phyloP scores from a whole-genome alignment of 1,140 invertebrate genomes.

The Drosophila gunungcola region DNA sequence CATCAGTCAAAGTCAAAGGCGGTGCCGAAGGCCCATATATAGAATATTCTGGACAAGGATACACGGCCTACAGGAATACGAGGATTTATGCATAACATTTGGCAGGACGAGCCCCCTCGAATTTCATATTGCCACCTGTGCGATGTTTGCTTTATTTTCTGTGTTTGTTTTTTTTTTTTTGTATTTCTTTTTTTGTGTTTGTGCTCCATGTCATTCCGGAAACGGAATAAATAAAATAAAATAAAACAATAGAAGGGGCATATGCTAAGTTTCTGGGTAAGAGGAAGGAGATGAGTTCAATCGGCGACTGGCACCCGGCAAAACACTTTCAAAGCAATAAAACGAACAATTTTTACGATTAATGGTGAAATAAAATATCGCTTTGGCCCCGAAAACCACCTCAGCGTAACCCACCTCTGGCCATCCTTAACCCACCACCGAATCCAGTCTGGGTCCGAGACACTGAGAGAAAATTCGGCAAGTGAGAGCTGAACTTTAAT shows the following conservation, averaged over 20 bases:
- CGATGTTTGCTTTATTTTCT: conserved; percentile 7
- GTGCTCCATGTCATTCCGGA: conserved; percentile 1
- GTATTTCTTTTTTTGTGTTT: background rate
- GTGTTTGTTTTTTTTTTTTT: background rate
- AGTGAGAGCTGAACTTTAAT: too few relatives aligned
- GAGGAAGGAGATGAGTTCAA: conserved; percentile 25
- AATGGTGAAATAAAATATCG: conserved; percentile 72
- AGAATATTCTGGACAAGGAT: conserved; percentile 15
- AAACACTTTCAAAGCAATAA: conserved; percentile 70
- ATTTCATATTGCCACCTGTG: conserved; percentile 13
- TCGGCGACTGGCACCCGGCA: conserved; percentile 25
- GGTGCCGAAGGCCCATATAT: conserved; percentile 3
- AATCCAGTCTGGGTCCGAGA: background rate
- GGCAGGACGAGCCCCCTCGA: background rate
- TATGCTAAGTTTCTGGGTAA: conserved; percentile 54
- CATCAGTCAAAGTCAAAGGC: conserved; percentile 18
- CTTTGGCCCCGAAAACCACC: conserved; percentile 11
- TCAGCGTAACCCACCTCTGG: conserved; percentile 14
- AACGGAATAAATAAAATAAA: conserved; percentile 10
- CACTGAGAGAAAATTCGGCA: conserved; percentile 6
- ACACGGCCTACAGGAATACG: conserved; percentile 5
- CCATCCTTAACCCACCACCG: background rate
- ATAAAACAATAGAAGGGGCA: conserved; percentile 30
- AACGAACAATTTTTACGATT: conserved; percentile 52
- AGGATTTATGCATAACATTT: conserved; percentile 26